Conservation (phyloP, 2,888 invertebrate species). For the Drosophila pseudotalamancana region DNA sequence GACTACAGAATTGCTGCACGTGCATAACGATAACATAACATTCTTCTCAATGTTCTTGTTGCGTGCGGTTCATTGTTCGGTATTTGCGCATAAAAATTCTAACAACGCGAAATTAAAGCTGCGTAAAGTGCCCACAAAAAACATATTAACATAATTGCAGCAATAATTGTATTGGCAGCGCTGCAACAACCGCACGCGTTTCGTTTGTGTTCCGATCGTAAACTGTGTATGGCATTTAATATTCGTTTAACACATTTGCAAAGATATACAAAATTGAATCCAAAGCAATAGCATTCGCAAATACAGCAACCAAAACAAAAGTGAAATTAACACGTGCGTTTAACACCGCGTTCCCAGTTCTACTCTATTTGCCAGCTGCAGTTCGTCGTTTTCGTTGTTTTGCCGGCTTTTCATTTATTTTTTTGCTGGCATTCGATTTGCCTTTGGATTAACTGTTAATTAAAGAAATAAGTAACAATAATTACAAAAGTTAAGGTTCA, state of each 20-base stretch:
- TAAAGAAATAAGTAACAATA: constrained; percentile 3
- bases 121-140: constrained; percentile 31
- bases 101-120: constrained; percentile 45
- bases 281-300: constrained; percentile 32
- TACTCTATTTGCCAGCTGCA: constrained; percentile 29
- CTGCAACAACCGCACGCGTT: constrained; percentile 24
- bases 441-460: constrained; percentile 47
- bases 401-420: constrained; percentile 35
- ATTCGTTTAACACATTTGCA: constrained; percentile 32
- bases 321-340: constrained; percentile 69
- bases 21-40: constrained; percentile 52
- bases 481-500: constrained; percentile 31
- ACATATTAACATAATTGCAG: constrained; percentile 35
- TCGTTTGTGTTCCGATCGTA: constrained; percentile 18
- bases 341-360: not conserved
- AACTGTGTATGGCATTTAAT: constrained; percentile 32
- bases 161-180: constrained; percentile 29
- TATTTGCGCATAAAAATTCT: constrained; percentile 40
- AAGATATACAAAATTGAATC: constrained; percentile 23
- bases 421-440: constrained; percentile 27
- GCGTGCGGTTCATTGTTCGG: constrained; percentile 58
- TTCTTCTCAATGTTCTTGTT: constrained; percentile 66
- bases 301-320: constrained; percentile 58
- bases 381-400: constrained; percentile 50
- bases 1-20: constrained; percentile 27